phyloP scores from a whole-genome alignment of 2,888 invertebrate species.

The Gisinianus flammeolus region DNA sequence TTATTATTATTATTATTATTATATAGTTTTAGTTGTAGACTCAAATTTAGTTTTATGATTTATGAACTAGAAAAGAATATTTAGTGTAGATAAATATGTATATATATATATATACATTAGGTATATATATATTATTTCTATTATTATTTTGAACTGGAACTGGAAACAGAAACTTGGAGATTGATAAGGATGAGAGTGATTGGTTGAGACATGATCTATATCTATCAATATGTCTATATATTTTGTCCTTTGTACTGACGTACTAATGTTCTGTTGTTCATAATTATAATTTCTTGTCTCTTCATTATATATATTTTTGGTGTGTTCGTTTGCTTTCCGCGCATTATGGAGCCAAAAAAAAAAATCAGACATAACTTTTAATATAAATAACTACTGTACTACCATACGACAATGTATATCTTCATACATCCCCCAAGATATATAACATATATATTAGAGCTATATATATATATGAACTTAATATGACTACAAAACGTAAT shows the following conservation, averaged over 20 bases:
- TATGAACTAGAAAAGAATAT: neutral
- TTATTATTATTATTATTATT: neutral
- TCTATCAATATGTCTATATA: neutral
- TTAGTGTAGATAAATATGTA: neutral
- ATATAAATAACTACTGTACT: neutral
- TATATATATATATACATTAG: neutral
- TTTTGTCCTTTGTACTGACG: conserved; percentile 22
- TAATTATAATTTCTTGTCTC: conserved; percentile 3
- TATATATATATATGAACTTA: too few relatives aligned
- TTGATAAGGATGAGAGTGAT: neutral
- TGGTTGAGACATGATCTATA: neutral
- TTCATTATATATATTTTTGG: conserved; percentile 18
- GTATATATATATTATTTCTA: neutral
- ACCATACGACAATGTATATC: neutral
- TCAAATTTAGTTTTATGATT: neutral
- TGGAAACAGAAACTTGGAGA: neutral
- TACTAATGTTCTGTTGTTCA: conserved; percentile 14
- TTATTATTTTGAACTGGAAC: neutral
- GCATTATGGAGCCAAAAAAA: conserved; percentile 45
- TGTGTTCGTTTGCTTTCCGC: conserved; percentile 32
- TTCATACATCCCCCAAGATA: neutral
- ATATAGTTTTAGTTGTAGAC: neutral
- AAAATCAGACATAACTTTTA: conserved; percentile 5
- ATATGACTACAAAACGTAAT: too few relatives aligned
- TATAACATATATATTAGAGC: neutral